phyloP scores from a whole-genome alignment of 1,140 invertebrate genomes.

The Drosophila rufa region DNA sequence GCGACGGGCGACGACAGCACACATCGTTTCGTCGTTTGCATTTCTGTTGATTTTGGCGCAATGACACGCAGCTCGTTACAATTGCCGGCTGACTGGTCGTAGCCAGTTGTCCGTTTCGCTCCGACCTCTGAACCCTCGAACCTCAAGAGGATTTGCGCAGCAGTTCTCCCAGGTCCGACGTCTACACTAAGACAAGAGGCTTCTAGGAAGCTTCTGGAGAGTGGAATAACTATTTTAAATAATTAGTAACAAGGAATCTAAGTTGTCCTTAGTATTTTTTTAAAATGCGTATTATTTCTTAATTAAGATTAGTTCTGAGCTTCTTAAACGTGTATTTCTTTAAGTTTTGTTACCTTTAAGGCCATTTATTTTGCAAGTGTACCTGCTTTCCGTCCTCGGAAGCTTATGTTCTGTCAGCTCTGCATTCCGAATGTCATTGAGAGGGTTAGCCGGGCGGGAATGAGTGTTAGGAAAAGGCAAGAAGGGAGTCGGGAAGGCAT shows the following conservation, averaged over 20 bases:
- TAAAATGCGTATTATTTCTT: too few species aligned
- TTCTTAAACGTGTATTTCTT: not conserved
- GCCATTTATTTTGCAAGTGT: conserved; percentile 3
- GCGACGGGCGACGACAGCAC: conserved; percentile 59
- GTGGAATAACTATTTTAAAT: too few species aligned
- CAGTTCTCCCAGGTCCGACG: conserved; percentile 6
- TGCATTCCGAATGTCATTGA: conserved; percentile 33
- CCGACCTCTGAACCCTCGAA: conserved; percentile 15
- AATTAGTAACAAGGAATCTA: too few species aligned
- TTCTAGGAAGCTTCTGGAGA: not conserved
- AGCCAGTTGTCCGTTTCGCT: conserved; percentile 26
- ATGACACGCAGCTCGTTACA: conserved; percentile 80
- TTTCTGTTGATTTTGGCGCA: conserved; percentile 81
- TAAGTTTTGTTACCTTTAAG: not conserved
- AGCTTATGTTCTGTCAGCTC: conserved; percentile 36
- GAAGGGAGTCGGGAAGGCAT: conserved; percentile 8
- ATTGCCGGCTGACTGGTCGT: conserved; percentile 44
- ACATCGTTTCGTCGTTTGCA: conserved; percentile 82
- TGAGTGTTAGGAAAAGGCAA: conserved; percentile 20
- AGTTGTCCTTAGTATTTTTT: not conserved
- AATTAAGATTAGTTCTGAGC: not conserved
- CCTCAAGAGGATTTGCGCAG: conserved; percentile 34
- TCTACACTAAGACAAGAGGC: conserved; percentile 11
- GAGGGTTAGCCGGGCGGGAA: not conserved
- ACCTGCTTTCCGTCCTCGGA: not conserved